Evolutionary conservation across 1,140 invertebrate species (phyloP), one percentile per base, ranked within the genome.

Genomic region (Pomacea maculata): DNA sequence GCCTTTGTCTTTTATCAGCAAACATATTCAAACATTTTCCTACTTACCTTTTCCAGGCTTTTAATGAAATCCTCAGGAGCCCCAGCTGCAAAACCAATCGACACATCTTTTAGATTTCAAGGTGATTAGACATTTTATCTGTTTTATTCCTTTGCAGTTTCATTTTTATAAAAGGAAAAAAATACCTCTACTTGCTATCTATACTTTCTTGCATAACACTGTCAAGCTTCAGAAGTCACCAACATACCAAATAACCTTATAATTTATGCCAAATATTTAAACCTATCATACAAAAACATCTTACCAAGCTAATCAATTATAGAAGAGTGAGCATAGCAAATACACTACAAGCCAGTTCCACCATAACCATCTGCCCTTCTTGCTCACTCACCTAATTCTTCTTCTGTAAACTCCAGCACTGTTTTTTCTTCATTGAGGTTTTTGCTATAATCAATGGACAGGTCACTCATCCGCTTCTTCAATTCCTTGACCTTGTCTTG

Each of bases 371-470:
- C 63, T 12, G 29, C 67, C 21, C 67, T n/a, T 1, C 29, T 70
- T 6, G 1, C 21, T 25, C 34, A 77, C 70, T 82, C 83, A 90
- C 91, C 90, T 78, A 93, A 83, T 81, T 93, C 91, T 80, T 92
- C 90, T 14, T 89, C 87, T 34, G 89, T 89, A 82, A 93, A 93
- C 68, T 92, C 90, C 29, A 93, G 81, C 34, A 90, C 86, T 14
- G 92, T 92, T 65, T 92, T 92, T 83, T 93, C 93, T 86, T 93
- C 92, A 84, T 92, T 93, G 9, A 92, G 85, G 83, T 93, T 93
- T 84, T 91, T 91, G 70, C 87, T 88, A 86, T 93, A 93, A 78
- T 93, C 90, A n/a, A 93, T 92, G 25, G 86, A 86, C 34, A 93
- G 83, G 74, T 93, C 92, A 85, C 90, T 92, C 82, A 93, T 92